Percentiles rank a stretch among this genome's conserved stretches.
Conservation (phyloP, 2,888 invertebrate genomes). For the Cinara cedri region DNA sequence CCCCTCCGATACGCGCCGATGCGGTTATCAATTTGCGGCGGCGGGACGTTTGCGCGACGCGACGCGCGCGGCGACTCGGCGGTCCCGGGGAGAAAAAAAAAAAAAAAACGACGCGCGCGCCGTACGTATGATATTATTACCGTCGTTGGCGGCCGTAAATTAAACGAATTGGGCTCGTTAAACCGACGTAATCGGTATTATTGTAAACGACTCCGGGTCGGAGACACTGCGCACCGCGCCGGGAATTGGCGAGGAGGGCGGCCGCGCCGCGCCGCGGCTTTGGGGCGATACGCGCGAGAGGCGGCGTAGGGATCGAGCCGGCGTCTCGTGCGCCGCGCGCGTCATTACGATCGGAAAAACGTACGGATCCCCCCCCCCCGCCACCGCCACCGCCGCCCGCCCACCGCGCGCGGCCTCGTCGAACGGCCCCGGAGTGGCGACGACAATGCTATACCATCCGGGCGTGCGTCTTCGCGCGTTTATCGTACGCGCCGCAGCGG, state of each 20-base stretch:
- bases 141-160: constrained; percentile 43
- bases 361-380: neutral
- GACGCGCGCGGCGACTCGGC: neutral
- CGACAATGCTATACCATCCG: constrained; percentile 1
- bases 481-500: too few species aligned
- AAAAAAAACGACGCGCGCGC: neutral
- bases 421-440: constrained; percentile 8
- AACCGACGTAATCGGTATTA: constrained; percentile 41
- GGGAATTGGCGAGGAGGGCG: too few species aligned
- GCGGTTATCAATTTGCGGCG: constrained; percentile 12
- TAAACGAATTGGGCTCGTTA: constrained; percentile 56
- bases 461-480: too few species aligned
- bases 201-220: neutral
- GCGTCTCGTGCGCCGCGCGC: constrained; percentile 42
- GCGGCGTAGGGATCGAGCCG: constrained; percentile 23
- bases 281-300: constrained; percentile 7
- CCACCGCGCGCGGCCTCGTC: too few species aligned
- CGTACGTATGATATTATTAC: constrained; percentile 24
- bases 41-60: constrained; percentile 24
- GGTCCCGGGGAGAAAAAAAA: neutral
- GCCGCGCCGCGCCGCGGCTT: too few species aligned
- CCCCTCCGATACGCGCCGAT: neutral
- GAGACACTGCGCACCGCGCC: too few species aligned
- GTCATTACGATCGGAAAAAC: constrained; percentile 14
- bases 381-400: too few species aligned